Conservation (phyloP, 2,797 vertebrate genomes). For the Anolis apletophallus region DNA sequence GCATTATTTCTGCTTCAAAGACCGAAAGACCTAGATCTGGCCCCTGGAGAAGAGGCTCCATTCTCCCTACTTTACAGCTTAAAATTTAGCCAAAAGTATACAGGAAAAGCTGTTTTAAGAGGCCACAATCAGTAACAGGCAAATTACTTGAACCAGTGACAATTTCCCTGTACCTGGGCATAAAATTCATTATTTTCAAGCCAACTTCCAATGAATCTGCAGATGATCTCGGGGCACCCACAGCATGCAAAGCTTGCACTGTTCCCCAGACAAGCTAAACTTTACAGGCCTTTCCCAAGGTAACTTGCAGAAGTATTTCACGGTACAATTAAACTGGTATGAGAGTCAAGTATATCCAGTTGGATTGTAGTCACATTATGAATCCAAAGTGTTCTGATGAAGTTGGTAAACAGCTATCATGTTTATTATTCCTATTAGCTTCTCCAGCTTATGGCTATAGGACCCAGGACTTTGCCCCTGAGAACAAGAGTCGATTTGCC, state of each 20-base stretch:
- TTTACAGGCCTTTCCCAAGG: background rate
- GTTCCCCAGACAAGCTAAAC: background rate
- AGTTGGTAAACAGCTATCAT: background rate
- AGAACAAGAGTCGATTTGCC: background rate
- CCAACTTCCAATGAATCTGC: background rate
- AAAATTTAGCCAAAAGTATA: background rate
- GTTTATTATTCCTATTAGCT: background rate
- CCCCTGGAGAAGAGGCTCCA: background rate
- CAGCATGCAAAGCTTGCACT: background rate
- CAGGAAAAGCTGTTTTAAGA: background rate
- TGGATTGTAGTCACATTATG: background rate
- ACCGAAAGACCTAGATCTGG: background rate
- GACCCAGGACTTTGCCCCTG: background rate
- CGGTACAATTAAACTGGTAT: background rate
- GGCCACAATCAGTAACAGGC: background rate
- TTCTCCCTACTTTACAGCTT: background rate
- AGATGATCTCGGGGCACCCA: too few species aligned
- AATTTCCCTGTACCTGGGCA: background rate
- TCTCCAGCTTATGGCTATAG: background rate
- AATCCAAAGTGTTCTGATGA: background rate
- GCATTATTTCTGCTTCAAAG: background rate
- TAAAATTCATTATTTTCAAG: background rate
- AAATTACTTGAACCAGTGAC: background rate
- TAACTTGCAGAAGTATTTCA: background rate
- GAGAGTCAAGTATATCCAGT: slow-evolving; percentile 46